Percentiles rank a stretch among this genome's conserved stretches.
phyloP scores from a whole-genome alignment of 2,888 invertebrate genomes.

The Cephonodes hylas region DNA sequence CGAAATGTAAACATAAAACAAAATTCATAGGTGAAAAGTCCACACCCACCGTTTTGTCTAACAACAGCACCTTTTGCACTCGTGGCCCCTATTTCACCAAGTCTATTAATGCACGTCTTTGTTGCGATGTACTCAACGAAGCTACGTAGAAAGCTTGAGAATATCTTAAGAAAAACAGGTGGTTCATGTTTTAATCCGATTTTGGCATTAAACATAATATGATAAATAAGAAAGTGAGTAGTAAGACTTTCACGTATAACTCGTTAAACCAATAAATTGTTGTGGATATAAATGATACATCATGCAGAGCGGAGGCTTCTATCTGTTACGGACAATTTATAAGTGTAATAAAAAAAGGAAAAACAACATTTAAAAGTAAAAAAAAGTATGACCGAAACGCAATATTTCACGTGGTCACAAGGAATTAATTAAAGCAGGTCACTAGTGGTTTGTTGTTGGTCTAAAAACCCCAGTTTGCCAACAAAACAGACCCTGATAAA shows the following conservation, averaged over 20 bases:
- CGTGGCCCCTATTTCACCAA: neutral
- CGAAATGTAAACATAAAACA: neutral
- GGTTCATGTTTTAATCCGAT: neutral
- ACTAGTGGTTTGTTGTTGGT: neutral
- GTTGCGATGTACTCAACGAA: neutral
- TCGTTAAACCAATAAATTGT: too few relatives aligned
- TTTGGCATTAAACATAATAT: too few relatives aligned
- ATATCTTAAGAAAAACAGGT: neutral
- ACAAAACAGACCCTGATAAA: slow-evolving; percentile 4
- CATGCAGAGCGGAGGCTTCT: too few relatives aligned
- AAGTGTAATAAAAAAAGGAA: too few relatives aligned
- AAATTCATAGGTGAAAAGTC: neutral
- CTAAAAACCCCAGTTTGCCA: neutral
- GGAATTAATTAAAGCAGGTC: neutral
- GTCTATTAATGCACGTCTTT: neutral
- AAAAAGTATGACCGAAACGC: neutral
- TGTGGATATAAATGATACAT: too few relatives aligned
- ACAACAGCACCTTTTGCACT: neutral
- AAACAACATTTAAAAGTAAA: neutral
- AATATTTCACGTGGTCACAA: neutral
- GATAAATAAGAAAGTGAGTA: too few relatives aligned
- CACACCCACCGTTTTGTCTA: neutral
- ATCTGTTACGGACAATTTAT: too few relatives aligned
- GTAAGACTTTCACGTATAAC: too few relatives aligned
- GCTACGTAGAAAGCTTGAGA: neutral